These are phyloP conservation scores for Zaprionus inermis DNA, from an alignment of 1,140 invertebrate genomes.

Conservation along the genomic window DNA sequence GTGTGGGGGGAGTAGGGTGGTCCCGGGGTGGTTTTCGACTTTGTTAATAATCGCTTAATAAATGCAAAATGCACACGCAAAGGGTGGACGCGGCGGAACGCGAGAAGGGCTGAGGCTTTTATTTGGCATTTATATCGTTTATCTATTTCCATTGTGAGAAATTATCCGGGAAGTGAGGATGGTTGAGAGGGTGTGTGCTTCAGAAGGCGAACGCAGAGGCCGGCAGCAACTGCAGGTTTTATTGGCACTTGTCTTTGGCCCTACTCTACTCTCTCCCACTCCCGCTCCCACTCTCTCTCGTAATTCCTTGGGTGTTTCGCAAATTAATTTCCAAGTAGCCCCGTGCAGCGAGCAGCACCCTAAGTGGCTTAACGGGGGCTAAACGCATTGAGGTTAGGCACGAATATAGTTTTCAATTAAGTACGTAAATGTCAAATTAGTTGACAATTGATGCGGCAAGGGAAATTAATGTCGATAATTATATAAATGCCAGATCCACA, in stretches of 20 bases:
- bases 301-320: constrained; percentile 50
- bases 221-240: neutral
- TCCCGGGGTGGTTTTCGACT: constrained; percentile 45
- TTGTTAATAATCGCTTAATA: constrained; percentile 84
- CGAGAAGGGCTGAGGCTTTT: constrained; percentile 32
- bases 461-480: constrained; percentile 8
- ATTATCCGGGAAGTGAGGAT: neutral
- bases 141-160: constrained; percentile 69
- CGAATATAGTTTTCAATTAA: constrained; percentile 67
- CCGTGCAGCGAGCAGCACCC: constrained; percentile 14
- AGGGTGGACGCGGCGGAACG: neutral
- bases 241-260: constrained; percentile 42
- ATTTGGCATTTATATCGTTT: constrained; percentile 77
- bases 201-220: no score
- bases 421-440: constrained; percentile 72
- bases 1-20: neutral
- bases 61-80: constrained; percentile 79
- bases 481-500: neutral
- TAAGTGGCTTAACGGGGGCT: constrained; percentile 69
- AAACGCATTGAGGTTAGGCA: constrained; percentile 27
- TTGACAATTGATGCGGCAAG: constrained; percentile 58
- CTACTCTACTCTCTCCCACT: neutral
- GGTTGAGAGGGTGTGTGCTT: neutral
- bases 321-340: constrained; percentile 72
- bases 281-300: neutral